A percentile compares a stretch with the other conserved stretches of the same genome.
Conservation (phyloP, 2,113 vertebrate species). For the Ranitomeya imitator region DNA sequence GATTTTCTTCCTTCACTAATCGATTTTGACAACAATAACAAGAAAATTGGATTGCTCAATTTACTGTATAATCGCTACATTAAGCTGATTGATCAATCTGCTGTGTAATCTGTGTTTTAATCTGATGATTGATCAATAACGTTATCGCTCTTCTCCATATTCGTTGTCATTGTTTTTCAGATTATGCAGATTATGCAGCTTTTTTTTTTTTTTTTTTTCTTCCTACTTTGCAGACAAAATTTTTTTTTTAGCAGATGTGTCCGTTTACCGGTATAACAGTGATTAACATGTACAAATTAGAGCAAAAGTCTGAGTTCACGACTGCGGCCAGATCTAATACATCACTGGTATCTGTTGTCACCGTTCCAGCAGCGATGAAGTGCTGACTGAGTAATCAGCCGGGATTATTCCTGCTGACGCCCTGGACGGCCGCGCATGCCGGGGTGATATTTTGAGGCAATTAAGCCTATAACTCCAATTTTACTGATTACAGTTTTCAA, state of each 20-base stretch:
- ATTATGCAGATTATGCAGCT: too few species aligned
- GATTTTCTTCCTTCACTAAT: not conserved
- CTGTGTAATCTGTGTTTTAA: too few species aligned
- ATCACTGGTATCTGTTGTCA: constrained; percentile 64
- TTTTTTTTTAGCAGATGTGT: not conserved
- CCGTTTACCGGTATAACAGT: not conserved
- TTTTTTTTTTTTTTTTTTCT: not conserved
- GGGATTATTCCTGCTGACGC: constrained; percentile 57
- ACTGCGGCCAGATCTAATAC: constrained; percentile 67
- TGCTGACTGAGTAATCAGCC: constrained; percentile 60
- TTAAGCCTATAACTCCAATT: constrained; percentile 61
- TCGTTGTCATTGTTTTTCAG: not conserved
- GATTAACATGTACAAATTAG: constrained; percentile 37
- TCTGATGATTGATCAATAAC: too few species aligned
- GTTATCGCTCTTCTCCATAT: not conserved
- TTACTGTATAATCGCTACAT: too few species aligned
- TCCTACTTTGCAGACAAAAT: not conserved
- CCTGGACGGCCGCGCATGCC: constrained; percentile 59
- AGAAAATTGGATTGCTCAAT: too few species aligned
- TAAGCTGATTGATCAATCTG: too few species aligned
- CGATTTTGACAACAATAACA: too few species aligned
- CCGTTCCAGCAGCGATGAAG: constrained; percentile 60
- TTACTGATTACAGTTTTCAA: constrained; percentile 26
- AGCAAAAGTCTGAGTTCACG: constrained; percentile 41
- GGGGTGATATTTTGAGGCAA: constrained; percentile 62